Evolutionary conservation across 1,140 invertebrate genomes (phyloP).

Genomic region (Harlomillsia oculata): DNA sequence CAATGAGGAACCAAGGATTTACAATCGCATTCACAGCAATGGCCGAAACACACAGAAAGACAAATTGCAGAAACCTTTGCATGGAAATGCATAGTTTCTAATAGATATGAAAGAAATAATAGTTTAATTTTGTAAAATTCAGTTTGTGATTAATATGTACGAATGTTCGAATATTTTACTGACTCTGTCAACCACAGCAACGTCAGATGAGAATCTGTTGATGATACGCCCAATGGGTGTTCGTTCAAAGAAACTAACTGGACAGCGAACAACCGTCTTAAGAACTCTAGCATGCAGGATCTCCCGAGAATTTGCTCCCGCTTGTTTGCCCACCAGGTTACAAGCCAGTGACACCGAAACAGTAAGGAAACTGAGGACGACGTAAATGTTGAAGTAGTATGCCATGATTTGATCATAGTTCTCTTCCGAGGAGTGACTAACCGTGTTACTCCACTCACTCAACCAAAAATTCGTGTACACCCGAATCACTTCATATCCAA

Average conservation of each 20-base stretch:
- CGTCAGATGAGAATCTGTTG: constrained; percentile 48
- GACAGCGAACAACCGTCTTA: constrained; percentile 37
- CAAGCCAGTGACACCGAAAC: constrained; percentile 50
- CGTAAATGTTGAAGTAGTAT: constrained; percentile 51
- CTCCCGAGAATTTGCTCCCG: constrained; percentile 37
- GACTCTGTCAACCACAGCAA: constrained; percentile 48
- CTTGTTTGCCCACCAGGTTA: constrained; percentile 41
- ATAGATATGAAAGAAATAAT: constrained; percentile 28
- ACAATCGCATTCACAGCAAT: constrained; percentile 59
- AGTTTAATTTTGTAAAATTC: neutral
- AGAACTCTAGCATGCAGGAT: constrained; percentile 39
- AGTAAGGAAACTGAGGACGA: constrained; percentile 47
- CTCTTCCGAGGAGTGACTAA: constrained; percentile 29
- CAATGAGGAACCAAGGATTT: constrained; percentile 59
- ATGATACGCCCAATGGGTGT: constrained; percentile 48
- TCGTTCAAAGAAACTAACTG: constrained; percentile 45
- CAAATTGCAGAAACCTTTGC: constrained; percentile 59
- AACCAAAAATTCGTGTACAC: constrained; percentile 56
- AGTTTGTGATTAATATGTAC: too few species aligned
- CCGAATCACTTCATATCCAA: constrained; percentile 50
- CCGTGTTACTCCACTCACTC: constrained; percentile 48
- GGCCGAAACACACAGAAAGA: constrained; percentile 59
- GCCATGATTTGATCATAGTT: constrained; percentile 33
- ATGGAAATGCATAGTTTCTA: constrained; percentile 68
- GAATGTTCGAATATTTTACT: too few species aligned